A percentile compares a stretch with the other conserved stretches of the same genome.
Conservation (phyloP, 2,113 vertebrate species). For the Lucifuga dentata region DNA sequence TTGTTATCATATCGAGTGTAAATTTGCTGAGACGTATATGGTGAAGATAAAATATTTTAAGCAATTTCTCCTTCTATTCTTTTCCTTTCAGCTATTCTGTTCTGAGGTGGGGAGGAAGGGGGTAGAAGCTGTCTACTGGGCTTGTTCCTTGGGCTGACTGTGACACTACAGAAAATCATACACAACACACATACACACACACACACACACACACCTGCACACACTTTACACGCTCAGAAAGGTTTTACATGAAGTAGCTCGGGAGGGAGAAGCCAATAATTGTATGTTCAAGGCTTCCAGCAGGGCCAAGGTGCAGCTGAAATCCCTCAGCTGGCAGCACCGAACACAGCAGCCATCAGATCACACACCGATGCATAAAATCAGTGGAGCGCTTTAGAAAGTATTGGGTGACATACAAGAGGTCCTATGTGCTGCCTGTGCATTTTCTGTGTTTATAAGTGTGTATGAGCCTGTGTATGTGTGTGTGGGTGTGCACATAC, state of each 20-base stretch:
- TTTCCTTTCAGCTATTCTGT: conserved; percentile 48
- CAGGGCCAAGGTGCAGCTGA: conserved; percentile 38
- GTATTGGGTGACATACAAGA: conserved; percentile 39
- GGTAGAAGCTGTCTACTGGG: conserved; percentile 9
- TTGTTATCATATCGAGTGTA: conserved; percentile 83
- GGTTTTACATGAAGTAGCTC: conserved; percentile 57
- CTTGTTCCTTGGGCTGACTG: conserved; percentile 11
- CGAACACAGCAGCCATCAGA: conserved; percentile 60
- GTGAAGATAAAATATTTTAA: conserved; percentile 80
- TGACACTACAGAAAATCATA: conserved; percentile 12
- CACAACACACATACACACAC: conserved; percentile 1
- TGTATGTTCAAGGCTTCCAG: conserved; percentile 59
- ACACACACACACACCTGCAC: conserved; percentile 33
- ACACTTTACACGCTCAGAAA: conserved; percentile 2
- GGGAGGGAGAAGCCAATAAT: conserved; percentile 33
- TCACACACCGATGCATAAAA: conserved; percentile 58
- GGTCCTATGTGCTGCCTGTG: conserved; percentile 37
- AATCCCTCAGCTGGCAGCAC: conserved; percentile 50
- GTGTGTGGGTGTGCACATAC: background rate
- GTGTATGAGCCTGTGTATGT: conserved; percentile 2
- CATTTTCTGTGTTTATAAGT: conserved; percentile 27
- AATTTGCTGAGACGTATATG: conserved; percentile 80
- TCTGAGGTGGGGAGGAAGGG: conserved; percentile 5
- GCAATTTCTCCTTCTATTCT: conserved; percentile 70
- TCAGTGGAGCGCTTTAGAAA: conserved; percentile 50